Percentiles rank a stretch among this genome's conserved stretches.
Evolutionary conservation across 1,140 invertebrate genomes (phyloP).

Genomic region (Pteromalus puparum): DNA sequence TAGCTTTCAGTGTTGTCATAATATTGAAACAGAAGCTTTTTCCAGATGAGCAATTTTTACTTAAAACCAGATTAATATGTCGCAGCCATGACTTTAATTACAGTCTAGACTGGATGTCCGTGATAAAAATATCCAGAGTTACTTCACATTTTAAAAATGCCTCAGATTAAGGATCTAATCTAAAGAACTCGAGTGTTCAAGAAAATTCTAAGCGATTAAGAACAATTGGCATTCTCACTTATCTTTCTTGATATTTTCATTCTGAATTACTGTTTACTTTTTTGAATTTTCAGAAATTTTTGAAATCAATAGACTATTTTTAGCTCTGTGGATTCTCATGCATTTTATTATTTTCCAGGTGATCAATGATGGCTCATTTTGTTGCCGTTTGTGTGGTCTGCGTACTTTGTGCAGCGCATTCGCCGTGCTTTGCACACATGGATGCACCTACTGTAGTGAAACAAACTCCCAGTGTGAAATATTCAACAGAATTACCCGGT

Average conservation of each 20-base stretch:
- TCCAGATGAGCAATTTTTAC: conserved; percentile 4
- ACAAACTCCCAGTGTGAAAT: conserved; percentile 33
- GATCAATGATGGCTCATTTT: conserved; percentile 75
- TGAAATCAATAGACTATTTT: too few species aligned
- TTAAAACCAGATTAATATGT: conserved; percentile 2
- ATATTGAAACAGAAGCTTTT: background rate
- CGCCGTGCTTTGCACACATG: conserved; percentile 81
- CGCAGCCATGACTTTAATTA: background rate
- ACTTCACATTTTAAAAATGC: conserved; percentile 13
- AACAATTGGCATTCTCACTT: too few species aligned
- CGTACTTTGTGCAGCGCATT: conserved; percentile 84
- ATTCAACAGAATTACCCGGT: conserved; percentile 32
- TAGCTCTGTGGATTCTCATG: background rate
- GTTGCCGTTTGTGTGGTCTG: conserved; percentile 88
- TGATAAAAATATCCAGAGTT: background rate
- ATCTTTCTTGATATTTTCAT: too few species aligned
- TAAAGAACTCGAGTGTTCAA: too few species aligned
- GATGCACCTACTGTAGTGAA: conserved; percentile 59
- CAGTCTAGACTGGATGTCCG: background rate
- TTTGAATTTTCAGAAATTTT: background rate
- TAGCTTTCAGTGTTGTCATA: background rate
- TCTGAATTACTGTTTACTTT: background rate
- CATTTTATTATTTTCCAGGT: conserved; percentile 50
- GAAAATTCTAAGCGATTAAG: too few species aligned
- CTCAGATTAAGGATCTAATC: conserved; percentile 22